phyloP scores from a whole-genome alignment of 2,113 vertebrate genomes.

The Catharus minimus region DNA sequence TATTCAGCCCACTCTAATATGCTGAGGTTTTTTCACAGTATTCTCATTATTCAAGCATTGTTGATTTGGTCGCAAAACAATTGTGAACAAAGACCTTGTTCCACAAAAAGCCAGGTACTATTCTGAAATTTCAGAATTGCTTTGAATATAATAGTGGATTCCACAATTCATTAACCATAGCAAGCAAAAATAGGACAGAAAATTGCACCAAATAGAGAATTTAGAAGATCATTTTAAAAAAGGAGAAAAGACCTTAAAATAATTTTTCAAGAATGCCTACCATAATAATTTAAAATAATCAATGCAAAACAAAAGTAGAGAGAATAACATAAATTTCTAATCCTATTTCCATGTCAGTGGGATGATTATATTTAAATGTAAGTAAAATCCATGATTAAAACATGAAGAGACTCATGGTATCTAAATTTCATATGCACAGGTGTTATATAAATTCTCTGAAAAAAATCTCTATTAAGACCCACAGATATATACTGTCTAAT shows the following conservation, averaged over 20 bases:
- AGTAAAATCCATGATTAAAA: neutral
- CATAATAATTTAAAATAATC: neutral
- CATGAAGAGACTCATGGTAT: neutral
- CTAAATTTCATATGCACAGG: neutral
- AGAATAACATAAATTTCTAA: neutral
- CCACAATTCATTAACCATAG: neutral
- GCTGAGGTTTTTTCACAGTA: fast-evolving
- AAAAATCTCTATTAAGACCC: neutral
- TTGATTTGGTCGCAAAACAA: neutral
- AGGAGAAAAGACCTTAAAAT: neutral
- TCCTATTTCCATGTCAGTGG: neutral
- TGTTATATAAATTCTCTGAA: neutral
- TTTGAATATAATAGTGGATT: neutral
- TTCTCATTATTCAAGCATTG: neutral
- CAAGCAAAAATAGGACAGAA: neutral
- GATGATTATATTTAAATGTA: neutral
- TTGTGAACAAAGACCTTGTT: neutral
- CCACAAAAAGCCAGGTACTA: neutral
- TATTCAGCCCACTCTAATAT: neutral
- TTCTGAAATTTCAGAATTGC: neutral
- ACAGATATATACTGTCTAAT: neutral
- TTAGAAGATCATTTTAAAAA: neutral
- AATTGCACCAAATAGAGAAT: neutral
- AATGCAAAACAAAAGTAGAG: neutral
- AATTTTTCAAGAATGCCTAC: neutral